Evolutionary conservation across 2,113 vertebrate genomes (phyloP).

Genomic region (Heptranchias perlo): DNA sequence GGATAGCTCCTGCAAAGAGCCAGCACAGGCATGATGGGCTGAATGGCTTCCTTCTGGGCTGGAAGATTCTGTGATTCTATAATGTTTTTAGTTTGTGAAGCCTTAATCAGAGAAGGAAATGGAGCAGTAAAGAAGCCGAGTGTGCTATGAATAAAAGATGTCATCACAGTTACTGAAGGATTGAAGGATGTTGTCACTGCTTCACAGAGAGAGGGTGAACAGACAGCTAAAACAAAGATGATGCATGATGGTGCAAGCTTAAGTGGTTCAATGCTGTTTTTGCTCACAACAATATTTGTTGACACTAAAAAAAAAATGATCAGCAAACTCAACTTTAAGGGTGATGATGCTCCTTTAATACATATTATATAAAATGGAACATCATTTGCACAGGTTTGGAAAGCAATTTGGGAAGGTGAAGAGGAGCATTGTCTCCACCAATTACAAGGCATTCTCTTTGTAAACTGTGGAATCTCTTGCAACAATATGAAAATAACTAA

Average conservation of each 20-base stretch:
- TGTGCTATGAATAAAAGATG: constrained; percentile 16
- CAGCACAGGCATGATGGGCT: neutral
- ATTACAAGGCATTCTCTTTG: neutral
- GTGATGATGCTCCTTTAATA: neutral
- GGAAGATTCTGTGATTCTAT: neutral
- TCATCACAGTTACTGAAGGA: constrained; percentile 24
- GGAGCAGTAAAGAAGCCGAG: neutral
- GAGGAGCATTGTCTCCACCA: neutral
- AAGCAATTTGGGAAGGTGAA: neutral
- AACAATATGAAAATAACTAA: neutral
- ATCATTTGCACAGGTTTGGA: neutral
- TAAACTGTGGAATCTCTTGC: neutral
- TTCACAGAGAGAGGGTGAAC: neutral
- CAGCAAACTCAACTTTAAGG: neutral
- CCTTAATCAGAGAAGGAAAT: neutral
- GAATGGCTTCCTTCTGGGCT: neutral
- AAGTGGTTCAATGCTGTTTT: constrained; percentile 25
- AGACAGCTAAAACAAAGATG: constrained; percentile 3
- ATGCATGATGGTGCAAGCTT: constrained; percentile 5
- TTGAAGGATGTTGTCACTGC: neutral
- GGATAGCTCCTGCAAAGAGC: neutral
- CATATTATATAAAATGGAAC: neutral
- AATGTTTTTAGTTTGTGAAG: neutral
- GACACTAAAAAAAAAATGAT: neutral
- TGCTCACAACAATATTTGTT: neutral